A percentile compares a stretch with the other conserved stretches of the same genome.
Evolutionary conservation across 2,888 invertebrate genomes (phyloP).

Genomic region (Ramazzottius varieornatus): DNA sequence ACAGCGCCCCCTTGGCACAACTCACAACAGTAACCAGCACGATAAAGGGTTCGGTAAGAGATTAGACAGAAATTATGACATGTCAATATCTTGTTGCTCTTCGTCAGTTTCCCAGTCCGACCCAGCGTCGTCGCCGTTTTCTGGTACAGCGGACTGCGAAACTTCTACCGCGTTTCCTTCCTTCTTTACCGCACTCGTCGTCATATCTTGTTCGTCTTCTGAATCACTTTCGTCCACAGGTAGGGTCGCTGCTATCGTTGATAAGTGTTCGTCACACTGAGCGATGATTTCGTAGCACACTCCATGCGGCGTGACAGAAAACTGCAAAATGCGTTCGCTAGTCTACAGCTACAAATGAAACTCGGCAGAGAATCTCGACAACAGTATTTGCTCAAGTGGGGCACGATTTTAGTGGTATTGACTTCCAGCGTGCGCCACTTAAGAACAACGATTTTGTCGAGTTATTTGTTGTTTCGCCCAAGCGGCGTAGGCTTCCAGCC

Average conservation of each 20-base stretch:
- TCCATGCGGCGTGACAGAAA: not conserved
- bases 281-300: not conserved
- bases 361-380: no score
- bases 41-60: no score
- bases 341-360: not conserved
- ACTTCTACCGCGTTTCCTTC: not conserved
- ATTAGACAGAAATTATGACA: not conserved
- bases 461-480: no score
- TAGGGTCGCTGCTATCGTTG: not conserved
- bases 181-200: not conserved
- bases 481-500: no score
- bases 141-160: not conserved
- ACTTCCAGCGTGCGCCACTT: no score
- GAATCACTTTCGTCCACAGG: not conserved
- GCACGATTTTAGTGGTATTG: no score
- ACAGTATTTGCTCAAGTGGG: no score
- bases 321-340: not conserved
- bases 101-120: constrained; percentile 1
- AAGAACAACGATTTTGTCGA: no score
- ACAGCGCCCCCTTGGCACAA: no score
- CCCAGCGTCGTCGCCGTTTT: not conserved
- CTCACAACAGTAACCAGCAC: no score
- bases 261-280: not conserved
- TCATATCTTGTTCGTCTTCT: not conserved
- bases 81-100: not conserved